These are phyloP conservation scores for Enteromius unitaeniatus DNA, from an alignment of 2,797 vertebrate species.

Conservation along the genomic window DNA sequence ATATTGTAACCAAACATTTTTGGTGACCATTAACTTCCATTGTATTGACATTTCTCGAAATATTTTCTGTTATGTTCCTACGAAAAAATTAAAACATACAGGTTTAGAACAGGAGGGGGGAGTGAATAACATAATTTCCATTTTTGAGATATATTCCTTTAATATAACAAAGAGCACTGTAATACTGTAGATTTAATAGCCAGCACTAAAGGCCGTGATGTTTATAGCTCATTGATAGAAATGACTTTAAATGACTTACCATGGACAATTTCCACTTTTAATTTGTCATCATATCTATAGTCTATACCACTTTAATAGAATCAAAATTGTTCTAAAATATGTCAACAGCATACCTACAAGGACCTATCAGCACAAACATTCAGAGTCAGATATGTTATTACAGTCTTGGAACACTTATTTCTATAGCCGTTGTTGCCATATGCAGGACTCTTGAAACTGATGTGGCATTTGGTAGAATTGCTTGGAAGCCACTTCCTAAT, in stretches of 20 bases:
- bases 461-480: not conserved
- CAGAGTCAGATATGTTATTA: not conserved
- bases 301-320: not conserved
- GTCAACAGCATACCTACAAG: not conserved
- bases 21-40: not conserved
- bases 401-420: not conserved
- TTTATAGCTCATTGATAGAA: not conserved
- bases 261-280: constrained; percentile 3
- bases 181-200: not conserved
- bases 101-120: not conserved
- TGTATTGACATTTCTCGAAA: not conserved
- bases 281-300: not conserved
- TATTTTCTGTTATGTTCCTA: not conserved
- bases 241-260: not conserved
- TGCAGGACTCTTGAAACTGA: not conserved
- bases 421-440: not conserved
- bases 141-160: not conserved
- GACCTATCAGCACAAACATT: not conserved
- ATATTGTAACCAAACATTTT: too few species aligned
- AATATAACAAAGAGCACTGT: not conserved
- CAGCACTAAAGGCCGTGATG: not conserved
- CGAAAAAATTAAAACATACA: not conserved
- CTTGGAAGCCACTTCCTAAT: not conserved
- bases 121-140: not conserved
- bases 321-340: not conserved